Evolutionary conservation across 2,113 vertebrate species (phyloP).

Genomic region (Catharus bicknelli): DNA sequence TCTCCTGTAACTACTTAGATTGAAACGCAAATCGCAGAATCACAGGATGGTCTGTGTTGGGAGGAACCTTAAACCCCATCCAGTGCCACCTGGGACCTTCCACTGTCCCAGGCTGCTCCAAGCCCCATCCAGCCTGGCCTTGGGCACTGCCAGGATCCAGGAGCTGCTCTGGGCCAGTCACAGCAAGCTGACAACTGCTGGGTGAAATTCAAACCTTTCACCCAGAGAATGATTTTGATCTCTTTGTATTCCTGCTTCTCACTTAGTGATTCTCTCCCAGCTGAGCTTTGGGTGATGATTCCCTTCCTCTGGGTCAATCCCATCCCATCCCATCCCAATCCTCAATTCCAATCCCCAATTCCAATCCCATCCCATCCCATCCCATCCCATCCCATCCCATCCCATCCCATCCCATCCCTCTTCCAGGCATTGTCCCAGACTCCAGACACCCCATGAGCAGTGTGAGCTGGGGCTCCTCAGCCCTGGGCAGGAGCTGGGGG

Average conservation of each 20-base stretch:
- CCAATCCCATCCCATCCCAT: no score
- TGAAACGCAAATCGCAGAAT: not conserved
- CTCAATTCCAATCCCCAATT: no score
- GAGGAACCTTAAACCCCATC: not conserved
- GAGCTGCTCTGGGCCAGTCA: no score
- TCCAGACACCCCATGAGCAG: fast-evolving
- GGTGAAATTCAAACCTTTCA: no score
- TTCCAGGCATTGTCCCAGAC: not conserved
- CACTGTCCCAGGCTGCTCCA: not conserved
- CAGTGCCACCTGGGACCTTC: not conserved
- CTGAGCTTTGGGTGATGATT: no score
- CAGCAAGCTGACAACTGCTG: no score
- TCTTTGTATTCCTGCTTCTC: no score
- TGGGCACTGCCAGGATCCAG: not conserved
- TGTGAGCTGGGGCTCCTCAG: fast-evolving
- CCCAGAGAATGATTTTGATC: no score
- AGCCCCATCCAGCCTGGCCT: not conserved
- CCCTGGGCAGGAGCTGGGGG: not conserved
- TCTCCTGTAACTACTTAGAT: not conserved
- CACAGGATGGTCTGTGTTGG: not conserved
- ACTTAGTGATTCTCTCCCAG: no score
- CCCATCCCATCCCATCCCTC: not conserved
- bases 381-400: no score
- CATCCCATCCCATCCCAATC: no score
- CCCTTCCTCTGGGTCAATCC: no score